Conservation (phyloP, 2,113 vertebrate genomes). For the Semnornis frantzii region DNA sequence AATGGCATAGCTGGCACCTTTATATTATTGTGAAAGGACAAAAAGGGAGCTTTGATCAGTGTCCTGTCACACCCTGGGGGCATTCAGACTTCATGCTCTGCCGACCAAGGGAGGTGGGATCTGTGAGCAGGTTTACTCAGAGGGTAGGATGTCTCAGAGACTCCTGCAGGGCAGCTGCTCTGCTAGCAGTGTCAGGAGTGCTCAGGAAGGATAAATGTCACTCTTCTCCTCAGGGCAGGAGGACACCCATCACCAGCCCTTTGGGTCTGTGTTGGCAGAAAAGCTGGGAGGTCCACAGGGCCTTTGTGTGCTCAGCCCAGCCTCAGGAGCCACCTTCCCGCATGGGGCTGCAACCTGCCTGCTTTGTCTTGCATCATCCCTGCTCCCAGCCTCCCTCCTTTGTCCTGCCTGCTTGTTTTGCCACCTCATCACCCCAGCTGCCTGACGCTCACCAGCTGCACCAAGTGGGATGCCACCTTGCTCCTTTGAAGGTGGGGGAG, state of each 20-base stretch:
- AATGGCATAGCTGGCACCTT: not conserved
- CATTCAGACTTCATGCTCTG: not conserved
- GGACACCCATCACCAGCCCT: not conserved
- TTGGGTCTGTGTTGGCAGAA: not conserved
- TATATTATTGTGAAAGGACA: not conserved
- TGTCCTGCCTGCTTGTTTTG: not conserved
- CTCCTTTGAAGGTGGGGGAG: not conserved
- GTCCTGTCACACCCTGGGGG: not conserved
- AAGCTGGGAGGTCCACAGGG: not conserved
- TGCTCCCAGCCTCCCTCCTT: not conserved
- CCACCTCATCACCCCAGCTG: not conserved
- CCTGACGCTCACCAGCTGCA: accelerated
- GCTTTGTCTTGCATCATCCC: constrained; percentile 13
- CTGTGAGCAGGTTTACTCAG: not conserved
- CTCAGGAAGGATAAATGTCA: not conserved
- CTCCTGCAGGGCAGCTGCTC: not conserved
- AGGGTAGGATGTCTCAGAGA: not conserved
- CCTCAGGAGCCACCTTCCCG: not conserved
- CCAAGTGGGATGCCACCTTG: accelerated
- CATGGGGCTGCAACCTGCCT: not conserved
- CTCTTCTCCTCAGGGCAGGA: not conserved
- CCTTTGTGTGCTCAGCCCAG: not conserved
- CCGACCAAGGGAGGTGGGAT: not conserved
- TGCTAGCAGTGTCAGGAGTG: accelerated
- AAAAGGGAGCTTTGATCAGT: not conserved